Evolutionary conservation across 2,888 invertebrate species (phyloP), one percentile per base, ranked within the genome.

Genomic region (Meiosimyza decipiens): DNA sequence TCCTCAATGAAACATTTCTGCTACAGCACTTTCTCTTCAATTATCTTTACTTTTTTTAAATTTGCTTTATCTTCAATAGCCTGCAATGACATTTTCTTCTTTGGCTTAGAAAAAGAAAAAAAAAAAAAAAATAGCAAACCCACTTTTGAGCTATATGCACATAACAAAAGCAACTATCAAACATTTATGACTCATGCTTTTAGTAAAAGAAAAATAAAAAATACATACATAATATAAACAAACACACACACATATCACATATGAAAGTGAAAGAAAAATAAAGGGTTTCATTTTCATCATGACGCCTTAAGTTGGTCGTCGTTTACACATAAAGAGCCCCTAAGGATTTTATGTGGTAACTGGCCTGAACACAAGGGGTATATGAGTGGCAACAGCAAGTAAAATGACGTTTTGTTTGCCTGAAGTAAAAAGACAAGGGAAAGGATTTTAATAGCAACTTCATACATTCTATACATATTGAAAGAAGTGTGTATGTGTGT

Each of bases 231-330:
- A 33, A 16, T 12, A 18, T 12, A n/a, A 40, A 22, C 22, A 11
- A 40, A 63, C 28, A 49, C 49, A 16, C 13, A 12, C 33, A 28
- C 22, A 60, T 4, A 9, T 5, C 9, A 62, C 1, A 22, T 57
- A 9, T 57, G n/a, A 6, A 28, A 15, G n/a, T 57, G 18, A 28
- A 12, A 9, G 49, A 13, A 52, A 22, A 52, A 52, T 33, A 73
- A 75, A 75, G 73, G 74, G 74, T 76, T 77, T 75, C 74, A 75
- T 72, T 77, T 75, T 75, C 76, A 76, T 72, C 74, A 75, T 71
- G 72, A 75, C 71, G 75, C 73, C 75, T 74, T 73, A 74, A 77
- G 77, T 75, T 74, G 64, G 66, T 55, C 67, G 49, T 75, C 76
- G 76, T 71, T 76, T 75, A 72, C 73, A 64, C 73, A 73, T 74